phyloP scores from a whole-genome alignment of 2,888 invertebrate species.

The Synanthedon tipuliformis region DNA sequence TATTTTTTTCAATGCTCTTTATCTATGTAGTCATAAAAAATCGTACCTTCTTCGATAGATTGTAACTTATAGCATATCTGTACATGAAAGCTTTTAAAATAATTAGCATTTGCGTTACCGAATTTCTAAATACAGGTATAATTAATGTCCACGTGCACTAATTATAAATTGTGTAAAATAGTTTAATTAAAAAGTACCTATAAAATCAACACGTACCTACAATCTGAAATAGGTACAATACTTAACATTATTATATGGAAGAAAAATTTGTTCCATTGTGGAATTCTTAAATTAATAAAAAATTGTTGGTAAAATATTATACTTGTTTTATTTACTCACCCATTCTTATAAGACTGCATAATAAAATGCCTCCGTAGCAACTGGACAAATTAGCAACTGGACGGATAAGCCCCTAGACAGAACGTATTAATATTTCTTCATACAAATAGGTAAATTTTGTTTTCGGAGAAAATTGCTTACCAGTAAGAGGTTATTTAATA shows the following conservation, averaged over 20 bases:
- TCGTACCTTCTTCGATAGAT: background rate
- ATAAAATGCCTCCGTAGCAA: no score
- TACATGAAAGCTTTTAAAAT: constrained; percentile 2
- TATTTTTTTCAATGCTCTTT: background rate
- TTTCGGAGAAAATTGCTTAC: no score
- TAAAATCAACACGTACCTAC: constrained; percentile 42
- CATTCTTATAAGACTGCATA: background rate
- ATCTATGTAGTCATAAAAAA: background rate
- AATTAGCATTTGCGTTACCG: constrained; percentile 16
- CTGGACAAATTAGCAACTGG: no score
- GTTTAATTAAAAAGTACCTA: constrained; percentile 4
- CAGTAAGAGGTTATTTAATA: no score
- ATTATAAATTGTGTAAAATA: constrained; percentile 17
- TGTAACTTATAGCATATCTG: background rate
- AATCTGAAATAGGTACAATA: constrained; percentile 54
- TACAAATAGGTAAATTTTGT: no score
- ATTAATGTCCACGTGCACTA: constrained; percentile 50
- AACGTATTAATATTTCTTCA: no score
- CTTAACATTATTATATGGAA: constrained; percentile 49
- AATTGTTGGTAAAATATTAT: constrained; percentile 68
- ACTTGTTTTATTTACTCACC: background rate
- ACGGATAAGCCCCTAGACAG: no score
- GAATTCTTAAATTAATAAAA: constrained; percentile 71
- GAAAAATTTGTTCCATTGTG: constrained; percentile 65
- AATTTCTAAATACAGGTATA: constrained; percentile 39